A percentile compares a stretch with the other conserved stretches of the same genome.
Evolutionary conservation across 2,113 vertebrate genomes (phyloP).

Genomic region (Dicerorhinus sumatrensis): DNA sequence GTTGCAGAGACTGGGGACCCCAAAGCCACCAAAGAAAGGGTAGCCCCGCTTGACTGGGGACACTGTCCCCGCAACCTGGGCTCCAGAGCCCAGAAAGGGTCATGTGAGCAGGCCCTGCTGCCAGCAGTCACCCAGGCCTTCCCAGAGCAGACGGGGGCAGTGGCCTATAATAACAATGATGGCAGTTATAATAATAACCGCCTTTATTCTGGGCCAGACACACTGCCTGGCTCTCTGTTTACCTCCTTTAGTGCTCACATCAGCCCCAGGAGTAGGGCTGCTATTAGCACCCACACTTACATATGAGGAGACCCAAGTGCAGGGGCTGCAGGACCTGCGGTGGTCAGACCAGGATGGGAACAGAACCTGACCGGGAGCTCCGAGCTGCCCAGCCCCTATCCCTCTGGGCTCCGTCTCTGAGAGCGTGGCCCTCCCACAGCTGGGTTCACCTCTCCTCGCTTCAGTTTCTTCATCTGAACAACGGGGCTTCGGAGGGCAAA

Average conservation of each 20-base stretch:
- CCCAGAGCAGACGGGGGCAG: neutral
- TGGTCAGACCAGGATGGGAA: neutral
- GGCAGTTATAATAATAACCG: neutral
- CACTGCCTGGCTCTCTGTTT: neutral
- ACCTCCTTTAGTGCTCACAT: too few species aligned
- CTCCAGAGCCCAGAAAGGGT: neutral
- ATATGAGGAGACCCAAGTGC: neutral
- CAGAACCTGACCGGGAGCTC: neutral
- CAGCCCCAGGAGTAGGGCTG: neutral
- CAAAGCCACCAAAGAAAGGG: neutral
- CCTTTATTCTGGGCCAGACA: neutral
- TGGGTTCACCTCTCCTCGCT: neutral
- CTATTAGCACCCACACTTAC: neutral
- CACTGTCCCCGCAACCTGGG: neutral
- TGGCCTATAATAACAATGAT: fast-evolving
- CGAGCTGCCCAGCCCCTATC: neutral
- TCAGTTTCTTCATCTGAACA: neutral
- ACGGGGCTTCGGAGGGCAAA: neutral
- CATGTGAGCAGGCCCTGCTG: neutral
- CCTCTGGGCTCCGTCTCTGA: neutral
- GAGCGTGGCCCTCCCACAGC: neutral
- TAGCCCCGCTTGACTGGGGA: neutral
- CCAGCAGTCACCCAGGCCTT: neutral
- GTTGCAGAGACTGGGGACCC: neutral
- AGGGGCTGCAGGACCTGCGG: neutral